Percentiles rank a stretch among this genome's conserved stretches.
These are phyloP conservation scores for Catostylus mosaicus DNA, from an alignment of 30 jellyfish, hydroid and myxozoan species.

Conservation along the genomic window DNA sequence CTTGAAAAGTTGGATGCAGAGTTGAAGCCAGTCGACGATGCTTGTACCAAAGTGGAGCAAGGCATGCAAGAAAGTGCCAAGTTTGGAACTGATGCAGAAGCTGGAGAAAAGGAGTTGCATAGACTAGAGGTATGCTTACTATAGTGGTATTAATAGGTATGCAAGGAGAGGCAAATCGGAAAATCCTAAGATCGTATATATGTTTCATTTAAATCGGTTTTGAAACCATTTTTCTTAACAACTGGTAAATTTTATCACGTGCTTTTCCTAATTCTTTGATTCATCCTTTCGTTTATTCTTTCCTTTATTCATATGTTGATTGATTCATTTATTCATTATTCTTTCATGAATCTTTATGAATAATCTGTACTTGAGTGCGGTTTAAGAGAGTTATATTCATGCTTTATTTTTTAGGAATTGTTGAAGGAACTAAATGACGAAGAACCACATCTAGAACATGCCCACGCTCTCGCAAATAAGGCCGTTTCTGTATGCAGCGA, in stretches of 20 bases:
- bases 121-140: conserved; percentile 46
- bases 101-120: conserved; percentile 67
- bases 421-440: conserved; percentile 53
- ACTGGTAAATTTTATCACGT: no score
- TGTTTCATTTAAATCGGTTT: no score
- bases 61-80: conserved; percentile 50
- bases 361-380: neutral
- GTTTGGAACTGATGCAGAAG: conserved; percentile 74
- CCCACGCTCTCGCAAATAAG: conserved; percentile 50
- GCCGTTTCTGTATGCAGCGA: conserved; percentile 61
- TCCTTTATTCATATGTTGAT: no score
- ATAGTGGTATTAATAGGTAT: no score
- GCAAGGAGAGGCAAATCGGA: no score
- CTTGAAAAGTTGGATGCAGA: conserved; percentile 38
- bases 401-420: conserved; percentile 21
- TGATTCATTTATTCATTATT: neutral
- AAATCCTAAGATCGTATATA: no score
- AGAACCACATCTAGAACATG: conserved; percentile 59
- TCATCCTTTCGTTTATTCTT: no score
- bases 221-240: no score
- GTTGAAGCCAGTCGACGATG: conserved; percentile 71
- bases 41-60: conserved; percentile 57
- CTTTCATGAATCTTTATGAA: neutral
- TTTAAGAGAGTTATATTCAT: neutral
- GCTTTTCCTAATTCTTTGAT: no score